Evolutionary conservation across 2,888 invertebrate genomes (phyloP), one percentile per base, ranked within the genome.

Genomic region (Sarcophaga rosellei): DNA sequence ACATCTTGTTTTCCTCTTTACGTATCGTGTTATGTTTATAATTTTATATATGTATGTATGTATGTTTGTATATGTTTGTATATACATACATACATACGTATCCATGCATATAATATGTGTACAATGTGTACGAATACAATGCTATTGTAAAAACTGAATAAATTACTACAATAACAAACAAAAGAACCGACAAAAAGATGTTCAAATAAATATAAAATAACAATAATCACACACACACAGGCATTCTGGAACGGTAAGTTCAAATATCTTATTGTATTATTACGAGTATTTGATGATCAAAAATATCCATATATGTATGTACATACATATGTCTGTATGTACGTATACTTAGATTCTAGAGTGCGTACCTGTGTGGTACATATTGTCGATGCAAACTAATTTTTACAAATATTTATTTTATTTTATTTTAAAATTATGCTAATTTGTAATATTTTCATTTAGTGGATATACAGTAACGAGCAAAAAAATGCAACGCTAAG

Each of bases 351-450:
- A 80, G 25, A 72, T 65, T 17, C 25, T 57, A 63, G n/a, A n/a
- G 25, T 53, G 25, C 25, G n/a, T 47, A 23, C 0, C 17, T 59
- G 1, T 70, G 57, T 25, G 35, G 10, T 21, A 61, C 11, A 10
- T 53, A 20, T 35, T 1, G 35, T 61, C 6, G 23, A 35, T 79
- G 35, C 20, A 76, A 76, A 81, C 23, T 57, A 76, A 57, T 76
- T 81, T 69, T n/a, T 57, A 61, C 61, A 82, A 82, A 81, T 74
- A 74, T 74, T 74, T 61, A 74, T 74, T 74, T 74, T 61, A 68
- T 35, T 57, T 35, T 35, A 35, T 35, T 35, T 35, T 35, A 35
- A 45, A 53, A 6, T 21, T 53, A 44, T 10, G 75, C 44, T 63
- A 75, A 69, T 81, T 75, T 75, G 75, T 35, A 35, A 35, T 35